Percentiles rank a stretch among this genome's conserved stretches.
phyloP scores from a whole-genome alignment of 2,113 vertebrate genomes.

The Lota lota region DNA sequence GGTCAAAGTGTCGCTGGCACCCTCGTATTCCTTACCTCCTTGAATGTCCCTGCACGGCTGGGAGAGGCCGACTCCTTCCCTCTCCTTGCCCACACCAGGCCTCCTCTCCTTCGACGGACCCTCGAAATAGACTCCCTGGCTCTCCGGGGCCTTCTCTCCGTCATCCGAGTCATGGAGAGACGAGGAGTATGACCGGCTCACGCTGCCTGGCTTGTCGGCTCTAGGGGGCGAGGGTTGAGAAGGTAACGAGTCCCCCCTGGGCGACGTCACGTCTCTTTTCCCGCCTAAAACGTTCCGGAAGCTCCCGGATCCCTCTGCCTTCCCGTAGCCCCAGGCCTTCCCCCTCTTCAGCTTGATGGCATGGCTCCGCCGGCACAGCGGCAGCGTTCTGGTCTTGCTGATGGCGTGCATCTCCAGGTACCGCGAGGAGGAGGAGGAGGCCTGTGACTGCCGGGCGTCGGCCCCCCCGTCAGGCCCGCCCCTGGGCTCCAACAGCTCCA shows the following conservation, averaged over 20 bases:
- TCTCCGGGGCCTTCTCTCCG: conserved; percentile 44
- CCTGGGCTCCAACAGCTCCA: conserved; percentile 79
- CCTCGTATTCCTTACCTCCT: conserved; percentile 40
- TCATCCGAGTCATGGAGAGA: conserved; percentile 53
- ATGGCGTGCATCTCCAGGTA: conserved; percentile 77
- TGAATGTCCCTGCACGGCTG: conserved; percentile 35
- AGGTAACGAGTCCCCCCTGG: conserved; percentile 38
- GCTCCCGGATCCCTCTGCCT: conserved; percentile 55
- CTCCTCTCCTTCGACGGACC: conserved; percentile 63
- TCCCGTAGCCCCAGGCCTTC: conserved; percentile 76
- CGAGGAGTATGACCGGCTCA: conserved; percentile 38
- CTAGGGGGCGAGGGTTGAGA: conserved; percentile 33
- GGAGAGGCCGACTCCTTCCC: conserved; percentile 48
- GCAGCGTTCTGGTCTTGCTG: conserved; percentile 80
- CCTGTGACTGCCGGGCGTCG: conserved; percentile 52
- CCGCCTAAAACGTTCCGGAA: conserved; percentile 40
- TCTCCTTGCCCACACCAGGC: conserved; percentile 73
- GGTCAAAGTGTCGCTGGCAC: conserved; percentile 17
- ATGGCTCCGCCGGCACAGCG: conserved; percentile 74
- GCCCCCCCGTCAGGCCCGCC: conserved; percentile 73
- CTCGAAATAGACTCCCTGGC: conserved; percentile 44
- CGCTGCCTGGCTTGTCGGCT: conserved; percentile 34
- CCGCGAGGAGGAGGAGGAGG: conserved; percentile 19
- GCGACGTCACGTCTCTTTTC: conserved; percentile 35
- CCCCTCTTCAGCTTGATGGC: conserved; percentile 77